A percentile compares a stretch with the other conserved stretches of the same genome.
phyloP scores from a whole-genome alignment of 2,888 invertebrate genomes.

The Melinaea menophilus region DNA sequence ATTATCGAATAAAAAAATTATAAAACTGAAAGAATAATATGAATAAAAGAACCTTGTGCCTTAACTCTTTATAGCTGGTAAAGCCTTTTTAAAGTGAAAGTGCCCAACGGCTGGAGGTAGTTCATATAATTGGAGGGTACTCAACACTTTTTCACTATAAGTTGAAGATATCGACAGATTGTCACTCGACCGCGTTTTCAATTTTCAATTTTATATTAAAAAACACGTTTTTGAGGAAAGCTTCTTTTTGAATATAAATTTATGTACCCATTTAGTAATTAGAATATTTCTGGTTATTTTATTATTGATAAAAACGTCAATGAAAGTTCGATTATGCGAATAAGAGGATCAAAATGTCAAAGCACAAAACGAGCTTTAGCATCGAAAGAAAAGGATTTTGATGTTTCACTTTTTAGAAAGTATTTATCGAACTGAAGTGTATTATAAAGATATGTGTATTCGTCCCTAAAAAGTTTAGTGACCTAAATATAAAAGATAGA shows the following conservation, averaged over 20 bases:
- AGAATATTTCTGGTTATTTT: no score
- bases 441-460: not conserved
- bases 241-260: no score
- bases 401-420: not conserved
- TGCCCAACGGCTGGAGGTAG: conserved; percentile 8
- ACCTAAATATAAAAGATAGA: not conserved
- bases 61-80: no score
- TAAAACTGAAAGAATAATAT: no score
- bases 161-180: conserved; percentile 15
- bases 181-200: conserved; percentile 23
- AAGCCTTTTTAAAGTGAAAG: no score
- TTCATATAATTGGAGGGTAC: conserved; percentile 18
- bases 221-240: no score
- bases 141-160: conserved; percentile 20
- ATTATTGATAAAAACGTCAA: no score
- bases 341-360: not conserved
- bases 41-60: no score
- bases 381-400: not conserved
- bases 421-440: not conserved
- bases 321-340: no score
- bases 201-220: conserved; percentile 17
- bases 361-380: not conserved
- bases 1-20: no score
- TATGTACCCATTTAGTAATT: no score
- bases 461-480: not conserved